Percentiles rank a stretch among this genome's conserved stretches.
Evolutionary conservation across 2,113 vertebrate genomes (phyloP).

Genomic region (Spheniscus mendiculus): DNA sequence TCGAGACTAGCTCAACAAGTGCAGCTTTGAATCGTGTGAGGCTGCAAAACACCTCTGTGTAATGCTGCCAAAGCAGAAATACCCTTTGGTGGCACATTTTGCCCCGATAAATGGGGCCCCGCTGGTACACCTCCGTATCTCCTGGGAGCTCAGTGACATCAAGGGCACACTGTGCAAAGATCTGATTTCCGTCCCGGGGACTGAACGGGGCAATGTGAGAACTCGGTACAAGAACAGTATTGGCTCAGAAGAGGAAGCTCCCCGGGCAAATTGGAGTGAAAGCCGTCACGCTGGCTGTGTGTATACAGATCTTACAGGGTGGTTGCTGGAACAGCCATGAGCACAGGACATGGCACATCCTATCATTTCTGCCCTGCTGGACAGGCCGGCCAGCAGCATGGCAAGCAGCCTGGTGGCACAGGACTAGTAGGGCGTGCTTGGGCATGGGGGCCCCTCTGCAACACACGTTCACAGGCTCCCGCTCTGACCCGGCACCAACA

Average conservation of each 20-base stretch:
- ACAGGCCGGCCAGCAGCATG: not conserved
- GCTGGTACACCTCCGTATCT: not conserved
- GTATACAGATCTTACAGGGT: not conserved
- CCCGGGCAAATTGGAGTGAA: not conserved
- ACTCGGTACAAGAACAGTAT: not conserved
- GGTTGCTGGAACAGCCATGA: not conserved
- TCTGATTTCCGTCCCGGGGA: not conserved
- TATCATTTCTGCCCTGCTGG: not conserved
- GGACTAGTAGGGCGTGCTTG: not conserved
- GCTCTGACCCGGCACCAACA: not conserved
- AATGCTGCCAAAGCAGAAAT: not conserved
- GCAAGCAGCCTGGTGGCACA: not conserved
- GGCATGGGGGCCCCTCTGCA: not conserved
- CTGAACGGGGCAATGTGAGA: not conserved
- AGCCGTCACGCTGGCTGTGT: not conserved
- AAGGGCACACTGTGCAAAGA: not conserved
- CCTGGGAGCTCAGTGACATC: not conserved
- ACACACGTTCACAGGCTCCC: not conserved
- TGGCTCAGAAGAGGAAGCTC: not conserved
- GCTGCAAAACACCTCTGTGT: not conserved
- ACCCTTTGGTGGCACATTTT: not conserved
- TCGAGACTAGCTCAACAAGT: not conserved
- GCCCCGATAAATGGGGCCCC: not conserved
- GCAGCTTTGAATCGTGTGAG: not conserved
- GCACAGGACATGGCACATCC: not conserved